A percentile compares a stretch with the other conserved stretches of the same genome.
Evolutionary conservation across 2,888 invertebrate species (phyloP).

Genomic region (Boloria selene): DNA sequence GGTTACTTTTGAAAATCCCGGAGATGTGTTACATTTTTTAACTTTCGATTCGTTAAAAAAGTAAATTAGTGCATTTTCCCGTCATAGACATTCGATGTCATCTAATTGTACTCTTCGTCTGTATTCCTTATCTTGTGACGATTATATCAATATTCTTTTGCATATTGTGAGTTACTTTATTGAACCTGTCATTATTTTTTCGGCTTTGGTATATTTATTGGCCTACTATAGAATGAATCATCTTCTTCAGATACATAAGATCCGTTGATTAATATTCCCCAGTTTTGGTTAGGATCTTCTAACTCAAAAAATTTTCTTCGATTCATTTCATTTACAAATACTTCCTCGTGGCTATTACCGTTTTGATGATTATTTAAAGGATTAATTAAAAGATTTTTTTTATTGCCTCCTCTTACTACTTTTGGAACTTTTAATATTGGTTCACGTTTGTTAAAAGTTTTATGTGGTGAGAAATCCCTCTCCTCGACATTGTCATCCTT

Average conservation of each 20-base stretch:
- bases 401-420: too few relatives aligned
- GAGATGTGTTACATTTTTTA: slow-evolving; percentile 34
- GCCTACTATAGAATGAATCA: slow-evolving; percentile 38
- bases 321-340: neutral
- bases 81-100: neutral
- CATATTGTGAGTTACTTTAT: neutral
- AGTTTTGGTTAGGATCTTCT: slow-evolving; percentile 64
- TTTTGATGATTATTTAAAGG: neutral
- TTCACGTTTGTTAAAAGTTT: neutral
- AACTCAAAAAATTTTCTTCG: slow-evolving; percentile 49
- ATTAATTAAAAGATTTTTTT: too few relatives aligned
- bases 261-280: slow-evolving; percentile 59
- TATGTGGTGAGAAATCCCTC: neutral
- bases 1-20: slow-evolving; percentile 29
- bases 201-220: slow-evolving; percentile 36
- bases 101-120: neutral
- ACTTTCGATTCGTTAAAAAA: slow-evolving; percentile 32
- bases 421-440: too few relatives aligned
- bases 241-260: slow-evolving; percentile 36
- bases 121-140: neutral
- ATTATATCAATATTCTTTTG: neutral
- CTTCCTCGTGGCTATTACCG: neutral
- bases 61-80: slow-evolving; percentile 37
- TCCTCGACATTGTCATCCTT: neutral
- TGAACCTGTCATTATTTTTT: neutral